phyloP scores from a whole-genome alignment of 2,888 invertebrate species.

The Lochmaea capreae region DNA sequence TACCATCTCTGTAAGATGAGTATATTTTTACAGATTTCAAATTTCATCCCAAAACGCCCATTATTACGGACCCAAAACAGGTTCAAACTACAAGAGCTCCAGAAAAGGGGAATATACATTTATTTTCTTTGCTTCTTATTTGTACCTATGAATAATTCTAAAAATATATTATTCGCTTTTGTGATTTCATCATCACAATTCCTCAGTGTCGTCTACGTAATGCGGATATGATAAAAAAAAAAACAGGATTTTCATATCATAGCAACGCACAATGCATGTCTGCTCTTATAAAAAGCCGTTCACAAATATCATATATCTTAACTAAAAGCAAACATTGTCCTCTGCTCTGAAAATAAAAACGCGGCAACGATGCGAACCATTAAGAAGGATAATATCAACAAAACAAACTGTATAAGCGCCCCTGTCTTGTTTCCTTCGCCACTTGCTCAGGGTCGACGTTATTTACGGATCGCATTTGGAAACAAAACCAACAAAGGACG shows the following conservation, averaged over 20 bases:
- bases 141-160: not conserved
- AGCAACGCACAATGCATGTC: slow-evolving; percentile 21
- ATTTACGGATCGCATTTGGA: slow-evolving; percentile 21
- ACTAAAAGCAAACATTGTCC: slow-evolving; percentile 41
- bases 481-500: slow-evolving; percentile 11
- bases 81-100: too few species aligned
- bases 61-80: too few species aligned
- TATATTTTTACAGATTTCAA: too few species aligned
- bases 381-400: slow-evolving; percentile 50
- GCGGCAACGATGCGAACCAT: slow-evolving; percentile 47
- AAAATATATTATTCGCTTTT: not conserved
- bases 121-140: too few species aligned
- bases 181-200: not conserved
- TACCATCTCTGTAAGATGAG: too few species aligned
- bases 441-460: slow-evolving; percentile 30
- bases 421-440: slow-evolving; percentile 37
- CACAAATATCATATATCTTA: slow-evolving; percentile 39
- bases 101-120: too few species aligned
- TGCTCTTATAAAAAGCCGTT: slow-evolving; percentile 25
- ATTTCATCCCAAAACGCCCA: too few species aligned
- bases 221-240: slow-evolving; percentile 8
- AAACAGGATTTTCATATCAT: slow-evolving; percentile 32
- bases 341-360: slow-evolving; percentile 40
- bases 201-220: slow-evolving; percentile 12
- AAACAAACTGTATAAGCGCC: slow-evolving; percentile 45